A percentile compares a stretch with the other conserved stretches of the same genome.
Conservation (phyloP, 2,888 invertebrate genomes). For the Autographa gamma region DNA sequence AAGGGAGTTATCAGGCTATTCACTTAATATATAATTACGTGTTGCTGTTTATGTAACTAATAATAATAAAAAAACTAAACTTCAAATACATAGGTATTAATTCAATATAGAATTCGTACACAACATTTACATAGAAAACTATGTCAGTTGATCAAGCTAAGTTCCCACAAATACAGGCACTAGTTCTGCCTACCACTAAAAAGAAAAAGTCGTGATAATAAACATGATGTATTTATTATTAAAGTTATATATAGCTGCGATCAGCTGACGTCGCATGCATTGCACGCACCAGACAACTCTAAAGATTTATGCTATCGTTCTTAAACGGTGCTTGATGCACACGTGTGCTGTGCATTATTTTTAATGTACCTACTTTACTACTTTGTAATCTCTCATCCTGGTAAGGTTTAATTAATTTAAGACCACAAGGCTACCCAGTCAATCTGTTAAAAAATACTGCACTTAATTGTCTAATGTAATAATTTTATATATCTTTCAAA, state of each 20-base stretch:
- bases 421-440: background rate
- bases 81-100: no score
- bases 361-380: background rate
- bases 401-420: background rate
- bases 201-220: background rate
- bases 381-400: background rate
- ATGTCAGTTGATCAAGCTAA: background rate
- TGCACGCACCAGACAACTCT: slow-evolving; percentile 31
- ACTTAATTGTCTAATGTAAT: background rate
- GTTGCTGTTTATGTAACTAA: no score
- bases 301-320: slow-evolving; percentile 44
- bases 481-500: background rate
- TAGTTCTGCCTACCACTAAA: background rate
- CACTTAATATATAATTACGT: no score
- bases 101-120: no score
- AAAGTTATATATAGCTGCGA: slow-evolving; percentile 34
- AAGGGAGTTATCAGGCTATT: no score
- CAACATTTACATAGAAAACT: no score
- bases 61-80: no score
- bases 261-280: slow-evolving; percentile 47
- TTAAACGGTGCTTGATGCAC: slow-evolving; percentile 43
- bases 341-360: slow-evolving; percentile 24
- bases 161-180: background rate
- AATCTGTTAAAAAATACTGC: background rate
- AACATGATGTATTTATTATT: slow-evolving; percentile 2